These are phyloP conservation scores for Procambarus virginalis DNA, from an alignment of 1,140 invertebrate species.

Conservation along the genomic window DNA sequence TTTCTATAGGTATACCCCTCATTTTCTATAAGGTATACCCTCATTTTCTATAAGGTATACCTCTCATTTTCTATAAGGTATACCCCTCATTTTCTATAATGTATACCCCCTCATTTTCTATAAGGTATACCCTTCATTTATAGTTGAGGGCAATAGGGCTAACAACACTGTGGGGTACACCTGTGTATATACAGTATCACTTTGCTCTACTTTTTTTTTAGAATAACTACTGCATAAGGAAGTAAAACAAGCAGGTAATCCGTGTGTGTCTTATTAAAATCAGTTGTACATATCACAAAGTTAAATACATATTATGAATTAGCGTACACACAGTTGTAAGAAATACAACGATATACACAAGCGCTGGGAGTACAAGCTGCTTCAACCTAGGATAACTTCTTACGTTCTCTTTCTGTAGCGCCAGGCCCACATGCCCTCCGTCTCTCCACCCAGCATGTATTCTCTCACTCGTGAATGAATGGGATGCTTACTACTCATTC, in stretches of 20 bases:
- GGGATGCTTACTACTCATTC: neutral
- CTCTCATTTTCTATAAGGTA: too few species aligned
- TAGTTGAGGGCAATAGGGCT: too few species aligned
- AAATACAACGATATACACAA: constrained; percentile 64
- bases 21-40: too few species aligned
- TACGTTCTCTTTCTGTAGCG: neutral
- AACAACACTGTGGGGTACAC: too few species aligned
- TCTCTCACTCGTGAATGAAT: neutral
- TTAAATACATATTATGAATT: constrained; percentile 66
- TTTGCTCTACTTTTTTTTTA: too few species aligned
- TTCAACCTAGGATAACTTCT: constrained; percentile 43
- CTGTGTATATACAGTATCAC: too few species aligned
- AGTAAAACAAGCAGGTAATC: constrained; percentile 27
- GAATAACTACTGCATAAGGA: neutral
- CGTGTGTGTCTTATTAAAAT: constrained; percentile 65
- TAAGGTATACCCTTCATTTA: too few species aligned
- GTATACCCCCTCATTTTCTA: too few species aligned
- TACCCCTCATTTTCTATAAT: too few species aligned
- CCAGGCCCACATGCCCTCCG: neutral
- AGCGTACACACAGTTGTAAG: constrained; percentile 66
- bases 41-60: too few species aligned
- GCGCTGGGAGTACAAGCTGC: constrained; percentile 53
- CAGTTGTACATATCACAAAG: constrained; percentile 69
- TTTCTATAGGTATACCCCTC: too few species aligned
- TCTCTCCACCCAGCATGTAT: neutral